These are phyloP conservation scores for Xanthia togata DNA, from an alignment of 2,888 invertebrate genomes.

Conservation along the genomic window DNA sequence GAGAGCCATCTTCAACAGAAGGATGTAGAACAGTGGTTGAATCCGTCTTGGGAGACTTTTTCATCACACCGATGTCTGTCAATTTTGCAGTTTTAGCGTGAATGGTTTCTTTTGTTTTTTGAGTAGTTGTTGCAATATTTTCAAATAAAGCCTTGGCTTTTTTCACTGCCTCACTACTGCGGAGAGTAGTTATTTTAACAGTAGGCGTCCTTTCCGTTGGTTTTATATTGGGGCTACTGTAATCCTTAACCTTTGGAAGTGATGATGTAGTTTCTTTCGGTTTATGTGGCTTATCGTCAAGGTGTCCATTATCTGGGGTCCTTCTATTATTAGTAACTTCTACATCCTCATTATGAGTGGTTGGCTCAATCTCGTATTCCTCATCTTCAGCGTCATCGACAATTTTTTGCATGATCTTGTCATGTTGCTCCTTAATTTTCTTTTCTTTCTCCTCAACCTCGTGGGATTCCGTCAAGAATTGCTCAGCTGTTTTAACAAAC, in stretches of 20 bases:
- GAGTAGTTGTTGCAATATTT: conserved; percentile 89
- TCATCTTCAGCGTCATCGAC: conserved; percentile 77
- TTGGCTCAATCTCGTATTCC: conserved; percentile 63
- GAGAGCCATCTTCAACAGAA: conserved; percentile 73
- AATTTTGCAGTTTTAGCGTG: conserved; percentile 81
- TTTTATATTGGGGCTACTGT: conserved; percentile 72
- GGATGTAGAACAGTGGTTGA: conserved; percentile 74
- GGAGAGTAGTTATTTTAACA: conserved; percentile 84
- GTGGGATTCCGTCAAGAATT: conserved; percentile 82
- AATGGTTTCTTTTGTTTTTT: conserved; percentile 75
- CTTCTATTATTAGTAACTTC: conserved; percentile 49
- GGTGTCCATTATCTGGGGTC: conserved; percentile 54
- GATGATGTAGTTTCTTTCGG: conserved; percentile 77
- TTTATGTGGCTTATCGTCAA: conserved; percentile 68
- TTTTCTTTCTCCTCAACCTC: conserved; percentile 82
- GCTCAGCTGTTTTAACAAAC: conserved; percentile 91
- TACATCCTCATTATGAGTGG: conserved; percentile 53
- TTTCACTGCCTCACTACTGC: conserved; percentile 92
- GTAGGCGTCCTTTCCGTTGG: conserved; percentile 74
- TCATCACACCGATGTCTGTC: conserved; percentile 87
- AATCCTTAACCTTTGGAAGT: conserved; percentile 75
- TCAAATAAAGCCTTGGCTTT: conserved; percentile 94
- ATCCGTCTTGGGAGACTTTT: conserved; percentile 79
- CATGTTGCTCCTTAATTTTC: conserved; percentile 86
- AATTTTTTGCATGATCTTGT: conserved; percentile 83